Evolutionary conservation across 2,888 invertebrate species (phyloP).

Genomic region (Morpho deidamia): DNA sequence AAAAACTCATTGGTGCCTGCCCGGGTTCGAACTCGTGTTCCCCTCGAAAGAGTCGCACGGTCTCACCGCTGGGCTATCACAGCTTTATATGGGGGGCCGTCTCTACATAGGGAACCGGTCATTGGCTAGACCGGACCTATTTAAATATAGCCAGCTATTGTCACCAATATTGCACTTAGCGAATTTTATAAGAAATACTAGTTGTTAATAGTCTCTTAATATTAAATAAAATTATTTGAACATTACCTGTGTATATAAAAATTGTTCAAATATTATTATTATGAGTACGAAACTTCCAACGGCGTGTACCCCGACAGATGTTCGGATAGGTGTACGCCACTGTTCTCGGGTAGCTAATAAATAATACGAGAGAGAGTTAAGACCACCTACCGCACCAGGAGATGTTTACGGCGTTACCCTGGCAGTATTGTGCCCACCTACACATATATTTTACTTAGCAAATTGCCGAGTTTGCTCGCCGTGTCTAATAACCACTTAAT

Average conservation of each 20-base stretch:
- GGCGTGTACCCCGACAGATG: slow-evolving; percentile 28
- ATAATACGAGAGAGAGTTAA: slow-evolving; percentile 72
- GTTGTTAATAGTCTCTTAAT: too few species aligned
- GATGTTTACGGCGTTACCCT: slow-evolving; percentile 65
- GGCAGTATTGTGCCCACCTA: slow-evolving; percentile 69
- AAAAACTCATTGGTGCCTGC: too few species aligned
- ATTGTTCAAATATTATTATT: slow-evolving; percentile 4
- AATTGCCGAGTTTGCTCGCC: slow-evolving; percentile 66
- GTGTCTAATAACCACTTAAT: slow-evolving; percentile 76
- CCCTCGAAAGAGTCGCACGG: too few species aligned
- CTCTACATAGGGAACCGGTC: too few species aligned
- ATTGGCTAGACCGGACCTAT: too few species aligned
- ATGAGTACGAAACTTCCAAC: slow-evolving; percentile 7
- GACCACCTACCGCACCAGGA: slow-evolving; percentile 71
- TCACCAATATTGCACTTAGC: too few species aligned
- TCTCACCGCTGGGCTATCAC: too few species aligned
- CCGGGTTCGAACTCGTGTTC: too few species aligned
- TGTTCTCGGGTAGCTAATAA: slow-evolving; percentile 53
- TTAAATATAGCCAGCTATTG: too few species aligned
- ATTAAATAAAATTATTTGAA: not conserved
- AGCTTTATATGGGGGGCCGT: too few species aligned
- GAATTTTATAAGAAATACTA: not conserved
- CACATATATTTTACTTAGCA: slow-evolving; percentile 74
- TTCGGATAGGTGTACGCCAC: slow-evolving; percentile 27
- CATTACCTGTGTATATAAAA: not conserved